Evolutionary conservation across 2,888 invertebrate genomes (phyloP), one percentile per base, ranked within the genome.

Genomic region (Abscondita cerata): DNA sequence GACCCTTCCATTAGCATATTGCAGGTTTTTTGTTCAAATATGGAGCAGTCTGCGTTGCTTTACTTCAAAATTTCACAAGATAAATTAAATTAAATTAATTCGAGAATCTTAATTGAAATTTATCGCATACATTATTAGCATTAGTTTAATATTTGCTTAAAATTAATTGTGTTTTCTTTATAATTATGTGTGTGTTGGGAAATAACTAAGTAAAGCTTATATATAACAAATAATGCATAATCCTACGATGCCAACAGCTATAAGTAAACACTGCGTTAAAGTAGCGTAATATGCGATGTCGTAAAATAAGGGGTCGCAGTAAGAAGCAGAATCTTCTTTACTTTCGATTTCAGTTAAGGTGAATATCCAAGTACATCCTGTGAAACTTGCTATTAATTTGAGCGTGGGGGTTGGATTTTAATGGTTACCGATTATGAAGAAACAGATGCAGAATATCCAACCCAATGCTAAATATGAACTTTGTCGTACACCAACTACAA

Each of bases 151-250:
- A 25, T 25, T 25, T 25, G 6, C 25, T 25, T 25, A 25, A 25
- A 25, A 25, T 25, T 25, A 25, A 25, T 6, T 25, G 25, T 25
- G 25, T 25, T 25, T 25, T 4, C 25, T 2, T 25, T 25, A 25
- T n/a, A n/a, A n/a, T n/a, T n/a, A 25, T 25, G 4, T 25, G 6
- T 25, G 6, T 6, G 25, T 4, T 25, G 6, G 25, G 2, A 36
- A 11, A 36, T 9, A 36, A 36, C 36, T 9, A n/a, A n/a, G 11
- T 9, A 12, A 36, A 9, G 36, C 12, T 36, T 12, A 36, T 13
- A 15, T 40, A 19, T 44, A 44, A 44, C 44, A 44, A 5, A 18
- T 18, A 18, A 44, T 44, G 18, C 18, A 44, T 44, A 44, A 44
- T 16, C 11, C 18, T 18, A 16, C 16, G 1, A 44, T 18, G 11